These are phyloP conservation scores for Hippopotamus amphibius DNA, from an alignment of 2,113 vertebrate species.

Conservation along the genomic window DNA sequence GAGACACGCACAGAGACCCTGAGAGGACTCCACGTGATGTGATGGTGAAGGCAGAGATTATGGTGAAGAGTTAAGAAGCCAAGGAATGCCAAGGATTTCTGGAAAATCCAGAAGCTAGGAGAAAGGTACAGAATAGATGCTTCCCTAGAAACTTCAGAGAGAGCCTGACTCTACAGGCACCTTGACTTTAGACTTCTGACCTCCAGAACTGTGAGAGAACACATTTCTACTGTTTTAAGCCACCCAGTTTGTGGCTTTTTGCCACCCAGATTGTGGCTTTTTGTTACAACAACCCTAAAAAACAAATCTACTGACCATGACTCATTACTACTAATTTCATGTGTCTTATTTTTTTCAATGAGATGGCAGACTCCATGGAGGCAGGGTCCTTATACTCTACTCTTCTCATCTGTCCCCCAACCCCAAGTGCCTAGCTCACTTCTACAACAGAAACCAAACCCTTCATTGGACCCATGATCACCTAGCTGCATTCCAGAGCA, in stretches of 20 bases:
- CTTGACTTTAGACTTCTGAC: neutral
- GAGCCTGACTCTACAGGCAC: accelerated
- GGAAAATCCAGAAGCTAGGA: neutral
- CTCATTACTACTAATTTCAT: neutral
- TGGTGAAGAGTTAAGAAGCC: too few species aligned
- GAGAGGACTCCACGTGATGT: accelerated
- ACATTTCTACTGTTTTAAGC: neutral
- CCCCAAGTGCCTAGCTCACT: neutral
- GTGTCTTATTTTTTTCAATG: neutral
- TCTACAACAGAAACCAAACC: neutral
- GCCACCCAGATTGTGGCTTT: neutral
- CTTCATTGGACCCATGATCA: neutral
- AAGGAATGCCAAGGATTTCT: neutral
- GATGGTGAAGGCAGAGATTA: neutral
- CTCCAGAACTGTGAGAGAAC: neutral
- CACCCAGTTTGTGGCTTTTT: neutral
- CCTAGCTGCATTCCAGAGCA: neutral
- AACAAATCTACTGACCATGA: neutral
- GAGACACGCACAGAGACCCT: neutral
- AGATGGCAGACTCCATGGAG: neutral
- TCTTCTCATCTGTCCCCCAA: neutral
- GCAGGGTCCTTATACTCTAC: neutral
- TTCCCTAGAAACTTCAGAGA: neutral
- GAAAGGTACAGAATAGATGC: too few species aligned
- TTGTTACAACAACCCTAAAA: neutral